Base-by-base conservation (phyloP, 1,140 invertebrate species). In the Drosophila littoralis region DNA sequence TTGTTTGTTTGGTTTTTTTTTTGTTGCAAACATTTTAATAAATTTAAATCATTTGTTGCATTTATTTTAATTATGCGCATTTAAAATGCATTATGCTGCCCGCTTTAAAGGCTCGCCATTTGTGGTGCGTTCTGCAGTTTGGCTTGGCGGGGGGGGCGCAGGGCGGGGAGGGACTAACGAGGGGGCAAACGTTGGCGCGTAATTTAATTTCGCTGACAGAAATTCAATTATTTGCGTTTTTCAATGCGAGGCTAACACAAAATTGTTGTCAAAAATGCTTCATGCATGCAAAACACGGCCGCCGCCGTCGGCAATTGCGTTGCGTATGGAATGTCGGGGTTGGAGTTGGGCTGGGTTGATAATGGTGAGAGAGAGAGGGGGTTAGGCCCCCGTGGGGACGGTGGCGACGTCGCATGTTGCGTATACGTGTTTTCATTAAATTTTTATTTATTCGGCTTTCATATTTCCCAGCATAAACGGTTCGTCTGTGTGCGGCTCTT, bases 11-110 rank as follows among this genome's bases (percentile, higher is more conserved):
- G 22, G 1, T 22, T 22, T 22, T 35, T 36, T 33, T n/a, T 36
- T 64, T 67, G 65, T 76, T 73, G 68, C 79, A 73, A 71, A 70
- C 76, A 83, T 83, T 86, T 89, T 86, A 86, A 89, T 86, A 86
- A 89, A 86, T 86, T 89, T 86, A 86, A 86, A 86, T 86, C 83
- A 86, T 86, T 89, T 86, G 83, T 89, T 89, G 83, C 83, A 88
- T 86, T 86, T 86, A 86, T 86, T 86, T 86, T 83, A 86, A 86
- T 86, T 89, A 86, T 86, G 72, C 73, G 68, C 79, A 74, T 86
- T 86, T 86, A 86, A 86, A 89, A 83, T 89, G 84, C 83, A 83
- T 89, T 85, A 86, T 67, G 66, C 15, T 22, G 48, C 7, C 36
- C 40, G 50, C 73, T 76, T 77, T 85, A 69, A 83, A 54, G 59